These are phyloP conservation scores for Drosophila ezoana DNA, from an alignment of 2,888 invertebrate species.

Conservation along the genomic window DNA sequence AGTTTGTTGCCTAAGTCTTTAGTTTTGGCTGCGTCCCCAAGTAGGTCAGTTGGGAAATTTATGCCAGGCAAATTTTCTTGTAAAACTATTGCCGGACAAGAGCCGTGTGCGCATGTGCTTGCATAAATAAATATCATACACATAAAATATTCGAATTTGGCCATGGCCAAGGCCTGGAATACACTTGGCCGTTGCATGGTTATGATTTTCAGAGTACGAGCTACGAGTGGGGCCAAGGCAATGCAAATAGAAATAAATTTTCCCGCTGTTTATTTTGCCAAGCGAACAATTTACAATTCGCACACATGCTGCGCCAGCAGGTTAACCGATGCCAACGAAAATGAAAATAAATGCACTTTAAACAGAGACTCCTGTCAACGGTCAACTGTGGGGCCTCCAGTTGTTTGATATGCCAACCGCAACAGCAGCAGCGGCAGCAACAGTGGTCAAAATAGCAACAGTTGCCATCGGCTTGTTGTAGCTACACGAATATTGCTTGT, in stretches of 20 bases:
- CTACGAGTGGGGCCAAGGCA: conserved; percentile 22
- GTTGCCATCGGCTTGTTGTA: conserved; percentile 45
- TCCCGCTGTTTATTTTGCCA: conserved; percentile 74
- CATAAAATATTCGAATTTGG: conserved; percentile 48
- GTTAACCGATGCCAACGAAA: conserved; percentile 67
- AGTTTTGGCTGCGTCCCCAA: conserved; percentile 57
- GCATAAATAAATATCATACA: conserved; percentile 72
- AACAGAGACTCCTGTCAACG: conserved; percentile 72
- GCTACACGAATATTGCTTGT: conserved; percentile 50
- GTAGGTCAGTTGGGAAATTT: conserved; percentile 58
- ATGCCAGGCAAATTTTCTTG: conserved; percentile 59
- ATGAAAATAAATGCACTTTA: conserved; percentile 74
- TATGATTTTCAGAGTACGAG: conserved; percentile 52
- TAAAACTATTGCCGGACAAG: conserved; percentile 59
- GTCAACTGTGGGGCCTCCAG: conserved; percentile 66
- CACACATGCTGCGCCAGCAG: conserved; percentile 74
- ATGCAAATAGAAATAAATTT: conserved; percentile 72
- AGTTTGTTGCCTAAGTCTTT: conserved; percentile 70
- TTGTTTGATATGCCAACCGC: conserved; percentile 71
- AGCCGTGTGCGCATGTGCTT: conserved; percentile 36
- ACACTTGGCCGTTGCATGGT: conserved; percentile 33
- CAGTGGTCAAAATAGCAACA: conserved; percentile 45
- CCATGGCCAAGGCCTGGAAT: conserved; percentile 35
- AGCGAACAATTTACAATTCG: conserved; percentile 75
- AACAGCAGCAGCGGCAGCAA: conserved; percentile 16